Percentiles rank a stretch among this genome's conserved stretches.
These are phyloP conservation scores for Periophthalmus magnuspinnatus DNA, from an alignment of 2,797 vertebrate genomes.

Conservation along the genomic window DNA sequence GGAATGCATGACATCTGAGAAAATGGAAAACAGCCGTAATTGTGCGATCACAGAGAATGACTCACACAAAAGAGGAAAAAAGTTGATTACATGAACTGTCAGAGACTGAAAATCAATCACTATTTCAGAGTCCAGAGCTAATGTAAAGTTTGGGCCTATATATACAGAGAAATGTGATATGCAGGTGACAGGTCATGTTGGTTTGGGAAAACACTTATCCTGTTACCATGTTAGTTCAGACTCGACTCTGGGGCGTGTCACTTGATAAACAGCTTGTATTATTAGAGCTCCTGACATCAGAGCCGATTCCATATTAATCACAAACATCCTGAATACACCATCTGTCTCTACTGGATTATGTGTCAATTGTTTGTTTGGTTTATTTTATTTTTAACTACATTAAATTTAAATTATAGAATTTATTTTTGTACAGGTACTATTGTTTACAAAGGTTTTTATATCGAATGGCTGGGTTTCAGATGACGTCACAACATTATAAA, in stretches of 20 bases:
- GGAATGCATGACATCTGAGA: slow-evolving; percentile 67
- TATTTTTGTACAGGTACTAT: not conserved
- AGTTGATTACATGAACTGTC: slow-evolving; percentile 24
- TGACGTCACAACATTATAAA: too few species aligned
- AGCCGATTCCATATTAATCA: slow-evolving; percentile 62
- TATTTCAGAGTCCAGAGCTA: slow-evolving; percentile 15
- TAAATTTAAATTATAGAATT: not conserved
- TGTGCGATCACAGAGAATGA: slow-evolving; percentile 37
- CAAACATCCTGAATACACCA: slow-evolving; percentile 52
- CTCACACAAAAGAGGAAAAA: slow-evolving; percentile 43
- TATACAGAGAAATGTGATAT: slow-evolving; percentile 42
- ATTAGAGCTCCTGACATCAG: slow-evolving; percentile 36
- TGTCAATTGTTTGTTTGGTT: slow-evolving; percentile 52
- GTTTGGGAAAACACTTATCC: slow-evolving; percentile 35
- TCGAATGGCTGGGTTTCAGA: not conserved
- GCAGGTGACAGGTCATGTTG: slow-evolving; percentile 18
- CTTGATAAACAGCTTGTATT: slow-evolving; percentile 46
- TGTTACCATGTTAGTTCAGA: slow-evolving; percentile 36
- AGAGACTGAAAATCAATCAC: slow-evolving; percentile 9
- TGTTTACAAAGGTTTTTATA: not conserved
- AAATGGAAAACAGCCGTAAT: slow-evolving; percentile 65
- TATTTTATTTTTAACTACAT: slow-evolving; percentile 49
- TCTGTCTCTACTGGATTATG: slow-evolving; percentile 58
- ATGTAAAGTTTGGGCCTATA: slow-evolving; percentile 13
- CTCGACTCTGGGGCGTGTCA: slow-evolving; percentile 27